Percentiles rank a stretch among this genome's conserved stretches.
These are phyloP conservation scores for Sparidentex hasta DNA, from an alignment of 2,797 vertebrate genomes.

Conservation along the genomic window DNA sequence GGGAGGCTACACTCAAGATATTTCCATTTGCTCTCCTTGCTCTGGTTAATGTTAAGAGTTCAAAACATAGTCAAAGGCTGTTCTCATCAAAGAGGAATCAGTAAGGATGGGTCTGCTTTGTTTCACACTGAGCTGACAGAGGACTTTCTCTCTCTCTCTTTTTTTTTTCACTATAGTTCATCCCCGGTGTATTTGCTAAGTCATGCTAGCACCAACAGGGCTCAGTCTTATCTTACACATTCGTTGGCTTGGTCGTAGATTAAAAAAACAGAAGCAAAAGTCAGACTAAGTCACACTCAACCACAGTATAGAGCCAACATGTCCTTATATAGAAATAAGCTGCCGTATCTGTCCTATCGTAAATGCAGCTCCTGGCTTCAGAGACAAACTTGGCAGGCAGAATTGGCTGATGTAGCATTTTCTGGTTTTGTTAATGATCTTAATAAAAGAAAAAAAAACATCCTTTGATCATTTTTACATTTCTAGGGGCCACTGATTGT, in stretches of 20 bases:
- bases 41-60: conserved; percentile 66
- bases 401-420: not conserved
- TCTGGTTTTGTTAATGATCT: not conserved
- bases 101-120: conserved; percentile 74
- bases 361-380: not conserved
- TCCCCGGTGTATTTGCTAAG: conserved; percentile 32
- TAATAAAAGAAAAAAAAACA: not conserved
- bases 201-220: conserved; percentile 1
- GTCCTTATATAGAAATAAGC: conserved; percentile 47
- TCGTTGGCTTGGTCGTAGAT: conserved; percentile 10
- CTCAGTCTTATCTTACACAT: conserved; percentile 5
- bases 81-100: conserved; percentile 70
- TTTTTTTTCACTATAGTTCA: conserved; percentile 18
- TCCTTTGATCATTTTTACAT: not conserved
- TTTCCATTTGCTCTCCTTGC: conserved; percentile 44
- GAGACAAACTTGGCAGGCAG: not conserved
- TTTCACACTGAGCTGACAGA: conserved; percentile 65
- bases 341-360: not conserved
- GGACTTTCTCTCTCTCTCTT: conserved; percentile 15
- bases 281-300: not conserved
- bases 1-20: not conserved
- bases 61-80: conserved; percentile 53
- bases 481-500: not conserved
- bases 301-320: not conserved
- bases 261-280: conserved; percentile 17